Conservation (phyloP, 2,797 vertebrate genomes). For the Trematomus bernacchii region DNA sequence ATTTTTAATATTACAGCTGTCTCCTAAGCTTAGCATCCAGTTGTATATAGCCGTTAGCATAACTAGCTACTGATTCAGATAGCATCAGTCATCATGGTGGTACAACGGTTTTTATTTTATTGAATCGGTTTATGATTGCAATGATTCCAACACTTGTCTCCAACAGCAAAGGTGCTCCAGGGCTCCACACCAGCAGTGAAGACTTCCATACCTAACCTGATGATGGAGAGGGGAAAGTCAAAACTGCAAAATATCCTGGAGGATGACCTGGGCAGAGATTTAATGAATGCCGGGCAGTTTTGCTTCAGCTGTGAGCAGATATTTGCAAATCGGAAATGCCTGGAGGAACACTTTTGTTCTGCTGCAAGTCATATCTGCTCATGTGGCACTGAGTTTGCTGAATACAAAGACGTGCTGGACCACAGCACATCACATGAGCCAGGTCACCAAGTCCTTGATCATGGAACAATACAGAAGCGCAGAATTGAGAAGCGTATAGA, state of each 20-base stretch:
- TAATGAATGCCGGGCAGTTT: constrained; percentile 58
- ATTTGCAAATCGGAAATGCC: constrained; percentile 65
- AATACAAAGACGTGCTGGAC: constrained; percentile 74
- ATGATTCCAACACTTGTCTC: constrained; percentile 12
- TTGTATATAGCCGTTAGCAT: not conserved
- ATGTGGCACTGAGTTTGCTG: constrained; percentile 78
- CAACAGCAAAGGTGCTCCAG: constrained; percentile 16
- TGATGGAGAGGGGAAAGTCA: constrained; percentile 54
- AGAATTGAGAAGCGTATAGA: constrained; percentile 63
- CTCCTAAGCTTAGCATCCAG: not conserved
- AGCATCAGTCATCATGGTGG: not conserved
- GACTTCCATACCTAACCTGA: constrained; percentile 23
- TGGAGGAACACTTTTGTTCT: constrained; percentile 78
- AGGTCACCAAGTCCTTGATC: constrained; percentile 73
- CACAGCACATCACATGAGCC: constrained; percentile 78
- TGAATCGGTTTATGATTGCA: not conserved
- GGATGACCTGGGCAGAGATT: constrained; percentile 26
- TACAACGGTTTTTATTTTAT: not conserved
- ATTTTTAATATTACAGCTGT: fast-evolving
- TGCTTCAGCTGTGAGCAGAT: constrained; percentile 82
- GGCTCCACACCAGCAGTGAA: constrained; percentile 11
- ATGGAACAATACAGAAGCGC: constrained; percentile 70
- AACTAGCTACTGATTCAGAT: not conserved
- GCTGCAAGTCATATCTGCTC: constrained; percentile 78
- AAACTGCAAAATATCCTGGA: constrained; percentile 31